A percentile compares a stretch with the other conserved stretches of the same genome.
Evolutionary conservation across 2,888 invertebrate species (phyloP).

Genomic region (Nomada flava): DNA sequence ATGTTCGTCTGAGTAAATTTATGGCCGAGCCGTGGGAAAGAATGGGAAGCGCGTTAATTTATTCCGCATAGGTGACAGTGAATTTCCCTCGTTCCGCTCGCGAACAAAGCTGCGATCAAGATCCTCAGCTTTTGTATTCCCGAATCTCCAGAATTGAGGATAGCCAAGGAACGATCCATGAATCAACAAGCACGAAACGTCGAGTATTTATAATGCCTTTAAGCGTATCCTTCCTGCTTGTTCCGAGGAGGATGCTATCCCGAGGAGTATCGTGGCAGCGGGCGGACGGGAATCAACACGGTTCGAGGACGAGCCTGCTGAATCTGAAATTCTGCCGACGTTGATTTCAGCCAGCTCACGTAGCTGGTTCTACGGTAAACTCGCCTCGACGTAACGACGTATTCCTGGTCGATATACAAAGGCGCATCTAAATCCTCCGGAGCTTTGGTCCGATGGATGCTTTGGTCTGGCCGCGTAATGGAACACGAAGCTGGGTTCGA

Average conservation of each 20-base stretch:
- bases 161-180: background rate
- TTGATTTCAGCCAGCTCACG: constrained; percentile 70
- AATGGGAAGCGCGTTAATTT: too few species aligned
- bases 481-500: constrained; percentile 53
- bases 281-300: constrained; percentile 13
- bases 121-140: background rate
- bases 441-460: constrained; percentile 45
- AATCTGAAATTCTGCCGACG: constrained; percentile 58
- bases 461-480: constrained; percentile 37
- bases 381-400: constrained; percentile 70
- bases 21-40: too few species aligned
- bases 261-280: background rate
- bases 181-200: constrained; percentile 5
- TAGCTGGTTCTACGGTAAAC: constrained; percentile 64
- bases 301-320: constrained; percentile 13
- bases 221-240: constrained; percentile 9
- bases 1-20: too few species aligned
- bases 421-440: constrained; percentile 58
- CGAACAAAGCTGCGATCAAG: background rate
- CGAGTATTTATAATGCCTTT: constrained; percentile 38
- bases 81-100: background rate
- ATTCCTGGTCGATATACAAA: constrained; percentile 68
- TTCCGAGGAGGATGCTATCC: constrained; percentile 4
- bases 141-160: background rate
- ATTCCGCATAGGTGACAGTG: too few species aligned